phyloP scores from a whole-genome alignment of 2,797 vertebrate species.

The Rhyacichthys aspro region DNA sequence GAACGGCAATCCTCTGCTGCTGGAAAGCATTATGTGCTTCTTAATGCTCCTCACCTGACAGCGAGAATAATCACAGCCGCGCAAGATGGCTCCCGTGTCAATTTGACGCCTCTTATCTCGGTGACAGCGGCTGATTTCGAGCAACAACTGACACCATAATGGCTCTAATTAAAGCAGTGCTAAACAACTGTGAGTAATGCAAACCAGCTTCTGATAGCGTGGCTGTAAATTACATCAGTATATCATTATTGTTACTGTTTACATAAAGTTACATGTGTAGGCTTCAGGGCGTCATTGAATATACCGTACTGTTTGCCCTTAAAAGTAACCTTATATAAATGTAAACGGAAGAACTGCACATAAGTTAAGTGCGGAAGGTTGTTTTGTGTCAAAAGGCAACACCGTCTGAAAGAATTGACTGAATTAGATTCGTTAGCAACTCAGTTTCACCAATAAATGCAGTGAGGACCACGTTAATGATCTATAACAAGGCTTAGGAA shows the following conservation, averaged over 20 bases:
- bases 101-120: background rate
- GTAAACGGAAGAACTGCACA: too few species aligned
- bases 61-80: background rate
- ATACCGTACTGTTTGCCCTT: background rate
- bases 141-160: conserved; percentile 7
- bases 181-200: conserved; percentile 5
- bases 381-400: too few species aligned
- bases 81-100: background rate
- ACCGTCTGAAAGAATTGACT: background rate
- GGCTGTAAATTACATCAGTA: background rate
- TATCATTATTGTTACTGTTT: background rate
- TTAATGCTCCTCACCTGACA: conserved; percentile 9
- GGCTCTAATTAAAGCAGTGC: conserved; percentile 16
- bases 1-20: background rate
- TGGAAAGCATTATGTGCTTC: background rate
- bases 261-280: conserved; percentile 2
- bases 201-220: background rate
- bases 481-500: background rate
- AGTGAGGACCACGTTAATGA: background rate
- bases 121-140: conserved; percentile 10
- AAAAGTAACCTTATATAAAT: too few species aligned
- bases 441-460: background rate
- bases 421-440: background rate
- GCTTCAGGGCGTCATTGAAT: background rate
- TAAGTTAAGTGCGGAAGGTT: too few species aligned